phyloP scores from a whole-genome alignment of 2,888 invertebrate genomes.

The Orchestes rusci region DNA sequence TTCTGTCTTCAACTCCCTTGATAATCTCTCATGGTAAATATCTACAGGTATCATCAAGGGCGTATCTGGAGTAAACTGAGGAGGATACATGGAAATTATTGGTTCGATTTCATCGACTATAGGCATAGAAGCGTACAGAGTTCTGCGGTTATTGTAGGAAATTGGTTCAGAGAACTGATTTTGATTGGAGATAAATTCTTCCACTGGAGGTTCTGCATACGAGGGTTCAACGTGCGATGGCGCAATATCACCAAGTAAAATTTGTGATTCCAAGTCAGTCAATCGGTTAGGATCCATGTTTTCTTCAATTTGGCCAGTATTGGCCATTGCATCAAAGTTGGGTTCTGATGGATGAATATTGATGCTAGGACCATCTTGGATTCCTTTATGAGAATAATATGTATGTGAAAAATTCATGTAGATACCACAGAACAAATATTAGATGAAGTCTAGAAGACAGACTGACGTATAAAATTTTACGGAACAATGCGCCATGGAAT shows the following conservation, averaged over 20 bases:
- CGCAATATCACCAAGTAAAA: slow-evolving; percentile 25
- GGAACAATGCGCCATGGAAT: too few species aligned
- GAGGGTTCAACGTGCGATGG: background rate
- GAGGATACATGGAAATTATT: slow-evolving; percentile 5
- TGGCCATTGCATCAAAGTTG: slow-evolving; percentile 31
- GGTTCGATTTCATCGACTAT: slow-evolving; percentile 13
- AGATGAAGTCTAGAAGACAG: too few species aligned
- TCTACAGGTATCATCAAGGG: background rate
- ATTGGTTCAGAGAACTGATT: too few species aligned
- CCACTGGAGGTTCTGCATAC: slow-evolving; percentile 8
- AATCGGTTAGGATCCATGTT: slow-evolving; percentile 29
- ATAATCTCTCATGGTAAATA: background rate
- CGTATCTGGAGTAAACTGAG: background rate
- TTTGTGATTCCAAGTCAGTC: slow-evolving; percentile 39
- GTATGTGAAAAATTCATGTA: too few species aligned
- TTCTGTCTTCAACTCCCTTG: background rate
- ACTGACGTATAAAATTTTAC: too few species aligned
- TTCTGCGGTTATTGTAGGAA: too few species aligned
- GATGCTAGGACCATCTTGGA: too few species aligned
- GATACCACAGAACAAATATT: too few species aligned
- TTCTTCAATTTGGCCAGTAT: slow-evolving; percentile 12
- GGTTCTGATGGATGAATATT: slow-evolving; percentile 4
- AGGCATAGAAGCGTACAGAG: slow-evolving; percentile 9
- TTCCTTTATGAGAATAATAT: too few species aligned
- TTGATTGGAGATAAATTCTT: too few species aligned